Conservation (phyloP, 2,797 vertebrate species). For the Xiphophorus birchmanni region DNA sequence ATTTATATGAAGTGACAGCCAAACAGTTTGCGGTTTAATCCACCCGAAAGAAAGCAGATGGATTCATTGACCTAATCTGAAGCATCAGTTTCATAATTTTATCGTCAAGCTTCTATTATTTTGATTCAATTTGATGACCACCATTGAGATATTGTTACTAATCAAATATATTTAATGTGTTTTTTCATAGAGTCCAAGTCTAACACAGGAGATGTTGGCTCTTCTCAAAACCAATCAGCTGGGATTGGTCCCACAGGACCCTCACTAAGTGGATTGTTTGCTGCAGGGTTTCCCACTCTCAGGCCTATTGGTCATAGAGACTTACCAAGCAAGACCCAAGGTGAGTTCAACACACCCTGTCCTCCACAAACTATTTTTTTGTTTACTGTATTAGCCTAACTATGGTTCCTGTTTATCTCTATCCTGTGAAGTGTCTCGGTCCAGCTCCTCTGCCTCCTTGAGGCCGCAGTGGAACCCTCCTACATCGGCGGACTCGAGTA, state of each 20-base stretch:
- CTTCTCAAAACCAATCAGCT: constrained; percentile 68
- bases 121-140: not conserved
- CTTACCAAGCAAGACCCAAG: constrained; percentile 77
- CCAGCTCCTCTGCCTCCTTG: constrained; percentile 75
- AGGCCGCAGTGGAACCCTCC: constrained; percentile 82
- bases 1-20: not conserved
- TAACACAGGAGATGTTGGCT: constrained; percentile 68
- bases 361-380: not conserved
- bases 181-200: constrained; percentile 78
- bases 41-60: not conserved
- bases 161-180: constrained; percentile 3
- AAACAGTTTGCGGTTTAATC: not conserved
- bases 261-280: constrained; percentile 89
- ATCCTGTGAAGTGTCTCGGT: constrained; percentile 71
- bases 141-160: not conserved
- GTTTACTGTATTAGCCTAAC: not conserved
- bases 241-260: constrained; percentile 67
- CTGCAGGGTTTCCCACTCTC: constrained; percentile 92
- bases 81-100: no score
- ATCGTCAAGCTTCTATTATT: not conserved
- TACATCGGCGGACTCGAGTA: constrained; percentile 35
- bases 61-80: not conserved
- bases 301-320: constrained; percentile 90
- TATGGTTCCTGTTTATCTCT: constrained; percentile 17
- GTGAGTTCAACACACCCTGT: constrained; percentile 67